Evolutionary conservation across 2,888 invertebrate genomes (phyloP).

Genomic region (Loripinus fragilis): DNA sequence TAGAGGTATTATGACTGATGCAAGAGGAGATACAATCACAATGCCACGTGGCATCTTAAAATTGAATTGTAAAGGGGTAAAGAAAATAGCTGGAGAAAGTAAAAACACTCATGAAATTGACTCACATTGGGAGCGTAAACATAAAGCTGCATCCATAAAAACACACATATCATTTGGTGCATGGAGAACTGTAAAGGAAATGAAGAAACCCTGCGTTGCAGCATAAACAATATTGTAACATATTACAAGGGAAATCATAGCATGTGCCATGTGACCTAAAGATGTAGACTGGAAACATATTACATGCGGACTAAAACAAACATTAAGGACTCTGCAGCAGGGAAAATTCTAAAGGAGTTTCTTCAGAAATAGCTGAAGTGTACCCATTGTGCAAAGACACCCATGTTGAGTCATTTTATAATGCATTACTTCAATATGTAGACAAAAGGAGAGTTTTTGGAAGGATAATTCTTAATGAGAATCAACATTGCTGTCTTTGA

Average conservation of each 20-base stretch:
- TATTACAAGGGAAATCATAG: slow-evolving; percentile 8
- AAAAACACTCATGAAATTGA: slow-evolving; percentile 4
- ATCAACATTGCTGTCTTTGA: slow-evolving; percentile 19
- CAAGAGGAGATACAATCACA: slow-evolving; percentile 17
- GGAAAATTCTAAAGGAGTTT: neutral
- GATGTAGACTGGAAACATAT: slow-evolving; percentile 20
- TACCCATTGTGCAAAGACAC: slow-evolving; percentile 23
- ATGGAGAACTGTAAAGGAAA: slow-evolving; percentile 45
- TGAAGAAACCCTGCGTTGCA: slow-evolving; percentile 3
- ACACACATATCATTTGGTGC: slow-evolving; percentile 16
- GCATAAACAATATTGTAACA: slow-evolving; percentile 29
- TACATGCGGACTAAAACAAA: slow-evolving; percentile 2
- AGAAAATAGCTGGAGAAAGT: slow-evolving; percentile 8
- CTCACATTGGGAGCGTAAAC: slow-evolving; percentile 15
- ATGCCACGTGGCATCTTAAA: slow-evolving; percentile 43
- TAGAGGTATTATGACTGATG: slow-evolving; percentile 29
- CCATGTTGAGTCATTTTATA: slow-evolving; percentile 17
- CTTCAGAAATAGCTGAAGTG: slow-evolving; percentile 12
- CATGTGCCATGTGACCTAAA: neutral
- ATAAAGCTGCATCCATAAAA: slow-evolving; percentile 25
- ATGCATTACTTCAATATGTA: slow-evolving; percentile 15
- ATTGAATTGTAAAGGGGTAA: slow-evolving; percentile 22
- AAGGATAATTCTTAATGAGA: slow-evolving; percentile 6
- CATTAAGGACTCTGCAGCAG: slow-evolving; percentile 4
- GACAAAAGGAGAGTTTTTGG: slow-evolving; percentile 26